Base-by-base conservation (phyloP, 2,888 invertebrate genomes). In the Platerodrilus igneus region DNA sequence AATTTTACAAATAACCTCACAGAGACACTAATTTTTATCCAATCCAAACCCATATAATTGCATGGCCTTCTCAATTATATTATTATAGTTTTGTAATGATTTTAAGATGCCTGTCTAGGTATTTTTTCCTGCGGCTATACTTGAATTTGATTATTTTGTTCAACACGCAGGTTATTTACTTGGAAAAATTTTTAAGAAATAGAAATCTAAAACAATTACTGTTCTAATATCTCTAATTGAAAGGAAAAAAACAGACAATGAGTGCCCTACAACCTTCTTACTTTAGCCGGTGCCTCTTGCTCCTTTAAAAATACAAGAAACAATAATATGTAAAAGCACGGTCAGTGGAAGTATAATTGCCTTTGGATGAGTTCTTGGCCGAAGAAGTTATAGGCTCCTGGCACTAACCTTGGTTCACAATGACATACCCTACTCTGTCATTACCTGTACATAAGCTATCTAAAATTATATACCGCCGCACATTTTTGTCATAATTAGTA, bases 401-500 rank as follows among this genome's bases (percentile, higher is more conserved):
- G 60, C 59, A 57, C 55, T 57, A 55, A 54, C 57, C 53, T 55
- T 55, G 56, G 45, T 54, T 52, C 56, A 53, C 62, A 64, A 63
- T 63, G 64, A 64, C 64, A 64, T 56, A 56, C 41, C 50, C 54
- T 58, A 56, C 58, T 59, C 59, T 62, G 60, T 63, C 57, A 63
- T 62, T 63, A 62, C 48, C 51, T 50, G 48, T 51, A 52, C 56
- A 52, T 57, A 51, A 54, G 53, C 56, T 58, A 56, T 57, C 56
- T 52, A 47, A 64, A 64, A 64, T 64, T 64, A 64, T 63, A 64
- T 51, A 49, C 55, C 57, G 55, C 52, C 52, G 48, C 53, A 48
- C 58, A 60, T 62, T 63, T 64, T 63, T 62, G 61, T 60, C 59
- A 60, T 62, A 61, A 64, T 64, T 62, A 62, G 60, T 64, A 60